phyloP scores from a whole-genome alignment of 1,140 invertebrate genomes.

The Kradibia gibbosae region DNA sequence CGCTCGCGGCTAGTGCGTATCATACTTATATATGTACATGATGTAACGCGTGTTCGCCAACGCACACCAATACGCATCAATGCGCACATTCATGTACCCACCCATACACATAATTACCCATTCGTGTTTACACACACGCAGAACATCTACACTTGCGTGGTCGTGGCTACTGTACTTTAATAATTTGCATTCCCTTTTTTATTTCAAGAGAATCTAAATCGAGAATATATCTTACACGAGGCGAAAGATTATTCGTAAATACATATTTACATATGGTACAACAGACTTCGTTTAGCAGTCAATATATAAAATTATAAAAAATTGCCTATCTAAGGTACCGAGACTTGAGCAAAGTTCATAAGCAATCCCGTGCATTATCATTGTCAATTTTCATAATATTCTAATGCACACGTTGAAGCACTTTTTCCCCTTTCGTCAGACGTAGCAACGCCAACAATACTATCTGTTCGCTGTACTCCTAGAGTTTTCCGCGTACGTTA shows the following conservation, averaged over 20 bases:
- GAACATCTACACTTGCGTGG: constrained; percentile 58
- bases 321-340: constrained; percentile 65
- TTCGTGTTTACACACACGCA: constrained; percentile 59
- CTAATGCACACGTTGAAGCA: neutral
- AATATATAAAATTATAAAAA: constrained; percentile 70
- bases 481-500: too few species aligned
- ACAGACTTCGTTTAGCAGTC: constrained; percentile 61
- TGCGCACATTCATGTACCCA: constrained; percentile 39
- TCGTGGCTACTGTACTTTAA: constrained; percentile 53
- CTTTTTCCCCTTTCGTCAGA: neutral
- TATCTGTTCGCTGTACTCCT: too few species aligned
- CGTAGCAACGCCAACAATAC: neutral
- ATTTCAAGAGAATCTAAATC: constrained; percentile 60
- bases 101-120: constrained; percentile 50
- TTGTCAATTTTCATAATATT: neutral
- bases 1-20: constrained; percentile 64
- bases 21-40: constrained; percentile 58
- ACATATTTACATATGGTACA: constrained; percentile 74
- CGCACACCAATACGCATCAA: constrained; percentile 56
- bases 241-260: constrained; percentile 63
- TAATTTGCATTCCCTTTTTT: constrained; percentile 53
- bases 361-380: neutral
- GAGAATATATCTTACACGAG: constrained; percentile 71
- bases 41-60: constrained; percentile 54
- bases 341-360: constrained; percentile 32